Evolutionary conservation across 2,888 invertebrate genomes (phyloP).

Genomic region (Apotomis turbidana): DNA sequence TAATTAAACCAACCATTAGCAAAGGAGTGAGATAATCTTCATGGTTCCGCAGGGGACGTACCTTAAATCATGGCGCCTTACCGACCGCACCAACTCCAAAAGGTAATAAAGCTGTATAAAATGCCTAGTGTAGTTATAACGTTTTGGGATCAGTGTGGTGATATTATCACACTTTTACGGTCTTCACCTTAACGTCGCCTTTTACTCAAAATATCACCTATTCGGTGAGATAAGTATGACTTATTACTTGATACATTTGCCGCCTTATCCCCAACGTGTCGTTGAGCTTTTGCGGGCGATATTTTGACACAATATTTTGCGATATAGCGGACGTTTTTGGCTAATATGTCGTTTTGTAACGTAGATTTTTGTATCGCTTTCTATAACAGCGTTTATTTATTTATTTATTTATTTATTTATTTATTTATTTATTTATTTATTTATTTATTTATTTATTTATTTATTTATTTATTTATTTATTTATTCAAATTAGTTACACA

Average conservation of each 20-base stretch:
- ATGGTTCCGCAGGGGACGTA: conserved; percentile 63
- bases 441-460: too few relatives aligned
- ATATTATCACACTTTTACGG: conserved; percentile 58
- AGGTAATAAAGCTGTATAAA: background rate
- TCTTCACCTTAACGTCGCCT: conserved; percentile 57
- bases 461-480: too few relatives aligned
- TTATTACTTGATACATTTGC: conserved; percentile 41
- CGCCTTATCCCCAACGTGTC: conserved; percentile 7
- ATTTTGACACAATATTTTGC: background rate
- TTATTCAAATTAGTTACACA: too few relatives aligned
- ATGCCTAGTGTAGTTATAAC: background rate
- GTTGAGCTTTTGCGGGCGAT: conserved; percentile 18
- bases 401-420: too few relatives aligned
- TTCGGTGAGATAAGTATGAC: conserved; percentile 58
- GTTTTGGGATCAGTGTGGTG: conserved; percentile 22
- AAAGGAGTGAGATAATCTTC: conserved; percentile 69
- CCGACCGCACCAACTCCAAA: background rate
- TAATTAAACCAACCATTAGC: conserved; percentile 73
- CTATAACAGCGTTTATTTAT: too few relatives aligned
- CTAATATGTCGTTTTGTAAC: background rate
- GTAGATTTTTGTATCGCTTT: too few relatives aligned
- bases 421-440: too few relatives aligned
- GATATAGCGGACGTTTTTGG: background rate
- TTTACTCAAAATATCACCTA: conserved; percentile 65
- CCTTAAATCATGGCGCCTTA: conserved; percentile 61